A percentile compares a stretch with the other conserved stretches of the same genome.
Conservation (phyloP, 2,113 vertebrate species). For the Pseudorasbora parva region DNA sequence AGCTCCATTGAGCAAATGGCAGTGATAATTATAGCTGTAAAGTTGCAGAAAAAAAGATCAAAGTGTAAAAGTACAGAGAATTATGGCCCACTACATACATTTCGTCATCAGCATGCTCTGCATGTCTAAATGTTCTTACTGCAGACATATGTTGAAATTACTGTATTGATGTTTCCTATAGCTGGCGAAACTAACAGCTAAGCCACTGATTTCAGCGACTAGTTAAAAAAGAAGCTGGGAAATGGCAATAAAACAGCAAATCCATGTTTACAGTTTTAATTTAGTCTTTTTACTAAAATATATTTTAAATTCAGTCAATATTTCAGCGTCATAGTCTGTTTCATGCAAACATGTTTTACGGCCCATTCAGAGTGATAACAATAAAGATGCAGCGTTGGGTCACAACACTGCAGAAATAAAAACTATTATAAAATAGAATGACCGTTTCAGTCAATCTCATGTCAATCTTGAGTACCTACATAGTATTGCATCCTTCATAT, state of each 20-base stretch:
- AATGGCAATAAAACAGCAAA: not conserved
- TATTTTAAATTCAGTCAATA: not conserved
- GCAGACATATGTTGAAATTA: not conserved
- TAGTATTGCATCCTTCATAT: too few relatives aligned
- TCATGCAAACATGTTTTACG: too few relatives aligned
- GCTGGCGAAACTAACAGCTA: not conserved
- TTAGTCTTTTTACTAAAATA: not conserved
- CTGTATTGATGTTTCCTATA: not conserved
- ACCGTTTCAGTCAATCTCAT: too few relatives aligned
- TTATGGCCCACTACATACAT: too few relatives aligned
- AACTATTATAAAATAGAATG: too few relatives aligned
- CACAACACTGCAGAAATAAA: too few relatives aligned
- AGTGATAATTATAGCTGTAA: not conserved
- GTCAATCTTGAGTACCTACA: too few relatives aligned
- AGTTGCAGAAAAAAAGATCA: too few relatives aligned
- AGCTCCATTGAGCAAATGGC: conserved; percentile 28
- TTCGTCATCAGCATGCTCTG: not conserved
- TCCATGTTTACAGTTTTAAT: not conserved
- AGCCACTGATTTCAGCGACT: not conserved
- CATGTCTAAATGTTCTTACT: too few relatives aligned
- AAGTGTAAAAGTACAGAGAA: not conserved
- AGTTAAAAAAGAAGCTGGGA: not conserved
- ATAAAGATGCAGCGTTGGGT: too few relatives aligned
- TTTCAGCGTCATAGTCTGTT: too few relatives aligned
- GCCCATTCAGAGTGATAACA: too few relatives aligned